phyloP scores from a whole-genome alignment of 2,888 invertebrate genomes.

The Lycia hirtaria region DNA sequence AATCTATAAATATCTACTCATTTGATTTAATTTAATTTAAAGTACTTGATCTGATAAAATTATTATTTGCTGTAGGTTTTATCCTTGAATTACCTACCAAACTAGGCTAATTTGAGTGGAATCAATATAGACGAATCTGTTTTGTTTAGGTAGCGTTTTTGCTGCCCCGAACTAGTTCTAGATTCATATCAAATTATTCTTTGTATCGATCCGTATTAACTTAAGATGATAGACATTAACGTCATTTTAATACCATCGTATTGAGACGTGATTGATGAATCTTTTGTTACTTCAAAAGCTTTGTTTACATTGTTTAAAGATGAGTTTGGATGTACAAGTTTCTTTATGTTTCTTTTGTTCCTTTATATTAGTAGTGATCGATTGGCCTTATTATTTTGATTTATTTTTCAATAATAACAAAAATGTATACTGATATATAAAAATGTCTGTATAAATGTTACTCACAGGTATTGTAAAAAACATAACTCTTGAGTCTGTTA shows the following conservation, averaged over 20 bases:
- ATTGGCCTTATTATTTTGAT: not conserved
- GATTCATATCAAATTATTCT: not conserved
- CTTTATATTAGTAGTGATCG: not conserved
- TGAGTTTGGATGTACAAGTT: not conserved
- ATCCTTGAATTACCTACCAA: constrained; percentile 15
- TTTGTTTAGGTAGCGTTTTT: constrained; percentile 9
- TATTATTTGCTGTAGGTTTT: constrained; percentile 4
- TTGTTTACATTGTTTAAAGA: not conserved
- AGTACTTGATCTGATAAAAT: constrained; percentile 14
- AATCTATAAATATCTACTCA: constrained; percentile 20
- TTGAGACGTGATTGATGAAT: constrained; percentile 8
- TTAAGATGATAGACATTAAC: too few relatives aligned
- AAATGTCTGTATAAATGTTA: too few relatives aligned
- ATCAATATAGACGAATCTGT: not conserved
- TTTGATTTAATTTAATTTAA: constrained; percentile 22
- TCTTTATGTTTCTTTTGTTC: not conserved
- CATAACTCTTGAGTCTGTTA: too few relatives aligned
- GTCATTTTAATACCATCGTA: constrained; percentile 6
- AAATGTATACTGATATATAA: too few relatives aligned
- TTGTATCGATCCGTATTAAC: constrained; percentile 8
- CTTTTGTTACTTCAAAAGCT: constrained; percentile 6
- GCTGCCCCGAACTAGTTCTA: not conserved
- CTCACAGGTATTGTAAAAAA: too few relatives aligned
- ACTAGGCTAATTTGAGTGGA: constrained; percentile 9
- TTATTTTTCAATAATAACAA: too few relatives aligned